phyloP scores from a whole-genome alignment of 2,797 vertebrate genomes.

The Hydrolagus colliei region DNA sequence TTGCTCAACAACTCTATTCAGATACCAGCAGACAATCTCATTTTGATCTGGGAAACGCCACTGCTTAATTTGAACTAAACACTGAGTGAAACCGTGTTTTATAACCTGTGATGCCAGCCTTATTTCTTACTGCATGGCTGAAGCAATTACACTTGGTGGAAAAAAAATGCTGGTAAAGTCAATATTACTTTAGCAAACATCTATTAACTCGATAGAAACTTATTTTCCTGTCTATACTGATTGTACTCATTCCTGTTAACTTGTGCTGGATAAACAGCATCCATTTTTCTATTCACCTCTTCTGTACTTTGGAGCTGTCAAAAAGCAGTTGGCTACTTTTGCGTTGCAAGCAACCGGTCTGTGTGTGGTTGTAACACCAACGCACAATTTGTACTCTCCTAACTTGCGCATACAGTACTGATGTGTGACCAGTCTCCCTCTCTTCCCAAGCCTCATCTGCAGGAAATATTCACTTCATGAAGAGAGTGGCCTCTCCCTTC shows the following conservation, averaged over 20 bases:
- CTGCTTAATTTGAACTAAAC: neutral
- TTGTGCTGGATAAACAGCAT: neutral
- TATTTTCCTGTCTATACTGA: constrained; percentile 16
- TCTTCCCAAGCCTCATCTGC: neutral
- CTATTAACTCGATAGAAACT: constrained; percentile 25
- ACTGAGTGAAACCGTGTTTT: no score
- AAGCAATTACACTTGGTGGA: constrained; percentile 25
- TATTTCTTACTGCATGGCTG: neutral
- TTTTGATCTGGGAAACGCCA: neutral
- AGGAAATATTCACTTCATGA: neutral
- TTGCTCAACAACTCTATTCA: neutral
- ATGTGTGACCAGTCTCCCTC: neutral
- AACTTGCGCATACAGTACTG: neutral
- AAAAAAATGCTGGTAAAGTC: constrained; percentile 23
- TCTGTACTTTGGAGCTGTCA: neutral
- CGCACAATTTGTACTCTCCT: no score
- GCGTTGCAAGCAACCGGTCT: no score
- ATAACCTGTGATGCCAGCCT: neutral
- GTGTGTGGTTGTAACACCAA: no score
- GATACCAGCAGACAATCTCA: neutral
- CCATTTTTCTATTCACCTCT: neutral
- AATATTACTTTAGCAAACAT: constrained; percentile 27
- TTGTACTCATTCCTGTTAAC: neutral
- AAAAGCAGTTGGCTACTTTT: neutral
- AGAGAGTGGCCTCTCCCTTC: neutral